Evolutionary conservation across 1,140 invertebrate genomes (phyloP), one percentile per base, ranked within the genome.

Genomic region (Cydia splendana): DNA sequence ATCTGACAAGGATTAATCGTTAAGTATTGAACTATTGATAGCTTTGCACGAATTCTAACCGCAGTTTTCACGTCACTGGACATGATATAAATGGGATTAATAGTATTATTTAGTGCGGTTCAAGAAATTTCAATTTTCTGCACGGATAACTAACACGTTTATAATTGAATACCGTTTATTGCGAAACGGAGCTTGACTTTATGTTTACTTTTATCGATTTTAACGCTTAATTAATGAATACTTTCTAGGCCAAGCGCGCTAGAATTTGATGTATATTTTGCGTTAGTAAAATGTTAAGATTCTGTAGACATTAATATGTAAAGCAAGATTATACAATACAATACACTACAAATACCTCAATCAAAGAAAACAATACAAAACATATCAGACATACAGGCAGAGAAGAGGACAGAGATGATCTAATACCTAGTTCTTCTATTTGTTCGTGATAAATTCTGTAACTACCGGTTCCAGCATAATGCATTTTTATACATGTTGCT

Each of bases 1-100:
- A 7, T 9, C 34, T 18, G 67, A 45, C 67, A 18, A 15, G 9
- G 67, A 71, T 71, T 38, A 45, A 71, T 71, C 67, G 67, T 42
- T 71, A 10, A 71, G 15, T 42, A 71, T 38, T 20, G 24, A 24
- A 24, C 24, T 24, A 24, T 24, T 24, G 67, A 38, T 71, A 10
- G 67, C 30, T 28, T 65, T 12, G 65, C 34, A 71, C 67, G 67
- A 45, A 53, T 42, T 71, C 15, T 10, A 34, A 30, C 30, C 65
- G 13, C 30, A 4, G 34, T 71, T 71, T 18, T 9, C 34, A 18
- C n/a, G 30, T 71, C 34, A 71, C 67, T 42, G 34, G 30, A 45
- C 30, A 38, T 38, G 24, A 20, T n/a, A 20, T 71, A 71, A 42
- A 71, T 71, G 15, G 30, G 65, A 69, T 38, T 34, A 57, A 48